These are phyloP conservation scores for Drosophila picticornis DNA, from an alignment of 2,888 invertebrate species.

Conservation along the genomic window DNA sequence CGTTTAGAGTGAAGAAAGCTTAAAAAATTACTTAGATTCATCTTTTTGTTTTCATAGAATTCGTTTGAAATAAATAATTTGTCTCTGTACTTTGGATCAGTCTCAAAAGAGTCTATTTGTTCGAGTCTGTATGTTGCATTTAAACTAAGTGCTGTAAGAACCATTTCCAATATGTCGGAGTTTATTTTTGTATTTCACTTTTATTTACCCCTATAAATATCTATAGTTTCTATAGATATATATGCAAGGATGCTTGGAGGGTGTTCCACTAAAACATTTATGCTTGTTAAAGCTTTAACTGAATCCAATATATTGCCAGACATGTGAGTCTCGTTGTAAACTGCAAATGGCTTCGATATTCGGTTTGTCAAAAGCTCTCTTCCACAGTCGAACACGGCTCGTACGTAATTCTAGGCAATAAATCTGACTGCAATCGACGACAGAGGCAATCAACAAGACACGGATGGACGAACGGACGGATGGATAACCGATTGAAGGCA, in stretches of 20 bases:
- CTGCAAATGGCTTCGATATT: conserved; percentile 11
- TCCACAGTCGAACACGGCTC: conserved; percentile 13
- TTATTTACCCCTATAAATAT: background rate
- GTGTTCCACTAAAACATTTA: background rate
- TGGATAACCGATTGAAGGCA: background rate
- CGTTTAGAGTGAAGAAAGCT: background rate
- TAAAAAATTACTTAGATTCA: background rate
- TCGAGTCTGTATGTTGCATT: background rate
- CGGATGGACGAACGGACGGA: background rate
- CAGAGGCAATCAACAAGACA: conserved; percentile 30
- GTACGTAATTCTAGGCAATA: conserved; percentile 29
- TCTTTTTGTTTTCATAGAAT: background rate
- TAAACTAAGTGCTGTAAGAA: background rate
- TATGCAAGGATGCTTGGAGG: background rate
- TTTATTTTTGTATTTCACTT: background rate
- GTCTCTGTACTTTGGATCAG: background rate
- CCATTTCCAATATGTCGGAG: background rate
- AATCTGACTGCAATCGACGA: conserved; percentile 41
- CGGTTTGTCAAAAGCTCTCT: conserved; percentile 24
- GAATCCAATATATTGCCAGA: background rate
- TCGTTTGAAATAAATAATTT: background rate
- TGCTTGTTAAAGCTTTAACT: conserved; percentile 2
- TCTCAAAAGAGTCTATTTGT: background rate
- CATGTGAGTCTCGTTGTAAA: background rate
- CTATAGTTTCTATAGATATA: background rate